Evolutionary conservation across 2,888 invertebrate genomes (phyloP).

Genomic region (Sabellastarte sp.): DNA sequence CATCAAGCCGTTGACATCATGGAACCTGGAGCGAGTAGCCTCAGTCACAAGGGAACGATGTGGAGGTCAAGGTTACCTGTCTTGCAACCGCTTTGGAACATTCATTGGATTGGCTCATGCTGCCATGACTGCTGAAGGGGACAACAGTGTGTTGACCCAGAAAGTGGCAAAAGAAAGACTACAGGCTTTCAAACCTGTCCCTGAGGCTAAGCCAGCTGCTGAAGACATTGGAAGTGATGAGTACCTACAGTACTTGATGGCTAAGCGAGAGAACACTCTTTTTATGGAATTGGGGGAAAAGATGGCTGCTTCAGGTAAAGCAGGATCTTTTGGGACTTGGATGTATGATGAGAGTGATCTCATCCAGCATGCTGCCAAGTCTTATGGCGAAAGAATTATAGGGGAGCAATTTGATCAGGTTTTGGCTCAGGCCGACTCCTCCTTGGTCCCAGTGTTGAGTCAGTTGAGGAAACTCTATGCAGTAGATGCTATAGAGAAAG

Average conservation of each 20-base stretch:
- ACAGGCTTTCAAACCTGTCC: slow-evolving; percentile 17
- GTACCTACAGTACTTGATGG: slow-evolving; percentile 26
- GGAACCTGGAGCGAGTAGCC: slow-evolving; percentile 31
- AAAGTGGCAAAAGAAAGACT: slow-evolving; percentile 38
- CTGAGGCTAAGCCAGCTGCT: slow-evolving; percentile 6
- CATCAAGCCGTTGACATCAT: slow-evolving; percentile 35
- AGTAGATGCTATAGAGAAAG: slow-evolving; percentile 26
- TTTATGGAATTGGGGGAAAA: slow-evolving; percentile 25
- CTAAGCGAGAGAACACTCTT: slow-evolving; percentile 23
- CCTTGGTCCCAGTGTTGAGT: slow-evolving; percentile 21
- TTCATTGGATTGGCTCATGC: slow-evolving; percentile 37
- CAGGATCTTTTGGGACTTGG: slow-evolving; percentile 35
- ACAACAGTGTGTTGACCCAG: slow-evolving; percentile 39
- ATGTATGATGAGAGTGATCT: slow-evolving; percentile 37
- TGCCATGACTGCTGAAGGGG: slow-evolving; percentile 38
- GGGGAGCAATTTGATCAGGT: slow-evolving; percentile 28
- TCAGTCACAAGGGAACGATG: slow-evolving; percentile 33
- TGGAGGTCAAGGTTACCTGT: slow-evolving; percentile 39
- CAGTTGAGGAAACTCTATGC: slow-evolving; percentile 31
- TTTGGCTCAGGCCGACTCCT: slow-evolving; percentile 20
- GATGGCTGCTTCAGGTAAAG: slow-evolving; percentile 29
- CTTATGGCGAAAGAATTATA: slow-evolving; percentile 31
- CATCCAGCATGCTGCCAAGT: slow-evolving; percentile 29
- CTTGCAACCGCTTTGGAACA: slow-evolving; percentile 35
- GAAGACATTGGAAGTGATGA: slow-evolving; percentile 13